A percentile compares a stretch with the other conserved stretches of the same genome.
phyloP scores from a whole-genome alignment of 1,140 invertebrate species.

The Drosophila ficusphila region DNA sequence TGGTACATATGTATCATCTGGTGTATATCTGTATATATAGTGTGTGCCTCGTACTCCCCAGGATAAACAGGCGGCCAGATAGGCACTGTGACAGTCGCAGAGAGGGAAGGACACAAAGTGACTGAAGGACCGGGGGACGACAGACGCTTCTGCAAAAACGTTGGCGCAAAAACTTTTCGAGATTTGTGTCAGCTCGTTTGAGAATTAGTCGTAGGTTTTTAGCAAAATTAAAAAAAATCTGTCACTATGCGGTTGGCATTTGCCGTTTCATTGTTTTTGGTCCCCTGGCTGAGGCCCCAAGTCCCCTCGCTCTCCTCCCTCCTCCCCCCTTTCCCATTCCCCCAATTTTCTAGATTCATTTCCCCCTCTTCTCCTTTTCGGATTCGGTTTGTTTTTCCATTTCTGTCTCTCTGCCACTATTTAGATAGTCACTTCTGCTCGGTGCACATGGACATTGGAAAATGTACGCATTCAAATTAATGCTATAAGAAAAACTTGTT shows the following conservation, averaged over 20 bases:
- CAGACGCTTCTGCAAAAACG: conserved; percentile 54
- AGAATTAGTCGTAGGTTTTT: conserved; percentile 81
- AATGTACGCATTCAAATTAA: background rate
- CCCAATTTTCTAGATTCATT: background rate
- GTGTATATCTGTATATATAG: conserved; percentile 5
- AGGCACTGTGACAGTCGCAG: conserved; percentile 34
- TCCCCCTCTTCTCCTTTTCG: conserved; percentile 2
- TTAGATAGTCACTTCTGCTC: conserved; percentile 43
- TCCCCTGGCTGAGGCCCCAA: conserved; percentile 19
- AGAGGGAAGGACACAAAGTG: conserved; percentile 33
- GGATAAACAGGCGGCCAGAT: conserved; percentile 28
- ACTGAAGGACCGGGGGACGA: conserved; percentile 19
- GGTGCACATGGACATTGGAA: conserved; percentile 18
- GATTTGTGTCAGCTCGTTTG: conserved; percentile 82
- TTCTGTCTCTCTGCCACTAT: conserved; percentile 25
- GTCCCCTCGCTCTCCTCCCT: background rate
- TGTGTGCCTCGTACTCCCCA: background rate
- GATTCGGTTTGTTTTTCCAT: conserved; percentile 34
- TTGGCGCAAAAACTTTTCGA: conserved; percentile 73
- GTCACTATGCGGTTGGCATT: conserved; percentile 70
- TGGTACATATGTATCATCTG: background rate
- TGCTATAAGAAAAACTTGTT: background rate
- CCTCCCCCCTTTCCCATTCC: too few species aligned
- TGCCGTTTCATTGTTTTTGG: conserved; percentile 73
- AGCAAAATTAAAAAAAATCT: conserved; percentile 79